Conservation (phyloP, 1,140 invertebrate species). For the Pachyrhynchus sulphureomaculatus region DNA sequence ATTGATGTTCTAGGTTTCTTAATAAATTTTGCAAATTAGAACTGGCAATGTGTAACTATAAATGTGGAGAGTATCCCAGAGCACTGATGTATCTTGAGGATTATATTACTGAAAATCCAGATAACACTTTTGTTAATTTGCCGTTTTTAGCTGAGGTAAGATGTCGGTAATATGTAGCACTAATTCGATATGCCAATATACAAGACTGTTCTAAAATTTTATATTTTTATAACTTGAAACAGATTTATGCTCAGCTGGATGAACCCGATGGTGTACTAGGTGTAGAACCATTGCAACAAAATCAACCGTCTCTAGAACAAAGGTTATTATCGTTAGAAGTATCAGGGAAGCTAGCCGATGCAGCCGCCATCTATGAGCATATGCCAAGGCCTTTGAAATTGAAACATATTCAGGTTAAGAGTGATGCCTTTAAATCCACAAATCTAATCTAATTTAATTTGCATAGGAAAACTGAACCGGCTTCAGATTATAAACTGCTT, state of each 20-base stretch:
- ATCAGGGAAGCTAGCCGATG: conserved; percentile 71
- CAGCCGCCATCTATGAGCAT: conserved; percentile 74
- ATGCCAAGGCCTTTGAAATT: conserved; percentile 61
- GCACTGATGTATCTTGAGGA: conserved; percentile 73
- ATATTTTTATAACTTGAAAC: no score
- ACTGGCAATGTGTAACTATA: conserved; percentile 68
- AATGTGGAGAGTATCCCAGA: conserved; percentile 70
- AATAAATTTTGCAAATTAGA: conserved; percentile 64
- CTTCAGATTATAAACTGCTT: no score
- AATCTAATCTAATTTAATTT: no score
- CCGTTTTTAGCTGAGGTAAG: conserved; percentile 61
- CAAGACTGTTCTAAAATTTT: no score
- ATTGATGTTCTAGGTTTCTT: conserved; percentile 56
- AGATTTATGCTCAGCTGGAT: conserved; percentile 72
- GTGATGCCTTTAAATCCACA: no score
- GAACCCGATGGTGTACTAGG: conserved; percentile 77
- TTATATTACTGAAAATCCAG: conserved; percentile 62
- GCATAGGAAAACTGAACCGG: no score
- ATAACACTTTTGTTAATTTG: conserved; percentile 61
- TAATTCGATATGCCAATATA: no score
- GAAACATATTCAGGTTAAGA: conserved; percentile 56
- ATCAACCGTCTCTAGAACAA: conserved; percentile 68
- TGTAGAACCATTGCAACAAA: conserved; percentile 62
- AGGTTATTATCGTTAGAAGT: conserved; percentile 72
- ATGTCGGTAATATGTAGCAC: not conserved